phyloP scores from a whole-genome alignment of 1,140 invertebrate species.

The Pissodes strobi region DNA sequence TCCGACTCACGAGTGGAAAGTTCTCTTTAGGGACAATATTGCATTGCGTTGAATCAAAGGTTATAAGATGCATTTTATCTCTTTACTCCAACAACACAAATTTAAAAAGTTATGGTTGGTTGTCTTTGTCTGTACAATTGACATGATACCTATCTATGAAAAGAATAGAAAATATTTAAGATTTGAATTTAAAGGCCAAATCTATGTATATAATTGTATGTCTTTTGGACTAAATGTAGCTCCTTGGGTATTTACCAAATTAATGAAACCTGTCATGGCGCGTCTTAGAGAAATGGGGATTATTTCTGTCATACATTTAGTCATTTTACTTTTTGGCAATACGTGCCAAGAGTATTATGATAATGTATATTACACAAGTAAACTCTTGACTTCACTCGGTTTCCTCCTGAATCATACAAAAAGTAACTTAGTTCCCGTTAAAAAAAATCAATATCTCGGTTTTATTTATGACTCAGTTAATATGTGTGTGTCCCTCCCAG shows the following conservation, averaged over 20 bases:
- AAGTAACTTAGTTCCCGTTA: not conserved
- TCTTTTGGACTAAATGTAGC: too few species aligned
- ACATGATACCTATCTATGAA: not conserved
- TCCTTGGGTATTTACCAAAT: constrained; percentile 41
- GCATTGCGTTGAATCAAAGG: not conserved
- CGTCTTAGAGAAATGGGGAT: constrained; percentile 10
- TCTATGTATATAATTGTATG: constrained; percentile 42
- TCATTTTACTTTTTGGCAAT: constrained; percentile 6
- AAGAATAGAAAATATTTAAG: constrained; percentile 27
- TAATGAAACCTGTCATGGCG: not conserved
- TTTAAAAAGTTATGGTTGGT: not conserved
- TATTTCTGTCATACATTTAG: constrained; percentile 17
- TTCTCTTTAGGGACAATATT: not conserved
- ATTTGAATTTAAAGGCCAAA: constrained; percentile 31
- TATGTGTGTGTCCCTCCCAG: not conserved
- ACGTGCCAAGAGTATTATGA: not conserved
- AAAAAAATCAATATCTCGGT: not conserved
- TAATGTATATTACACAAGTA: not conserved
- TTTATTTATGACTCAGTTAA: not conserved
- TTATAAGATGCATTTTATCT: not conserved
- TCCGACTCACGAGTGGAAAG: not conserved
- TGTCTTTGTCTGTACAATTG: not conserved
- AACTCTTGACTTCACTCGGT: not conserved
- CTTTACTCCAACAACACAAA: not conserved
- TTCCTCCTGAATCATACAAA: not conserved